Base-by-base conservation (phyloP, 2,888 invertebrate genomes). In the Polyommatus icarus region DNA sequence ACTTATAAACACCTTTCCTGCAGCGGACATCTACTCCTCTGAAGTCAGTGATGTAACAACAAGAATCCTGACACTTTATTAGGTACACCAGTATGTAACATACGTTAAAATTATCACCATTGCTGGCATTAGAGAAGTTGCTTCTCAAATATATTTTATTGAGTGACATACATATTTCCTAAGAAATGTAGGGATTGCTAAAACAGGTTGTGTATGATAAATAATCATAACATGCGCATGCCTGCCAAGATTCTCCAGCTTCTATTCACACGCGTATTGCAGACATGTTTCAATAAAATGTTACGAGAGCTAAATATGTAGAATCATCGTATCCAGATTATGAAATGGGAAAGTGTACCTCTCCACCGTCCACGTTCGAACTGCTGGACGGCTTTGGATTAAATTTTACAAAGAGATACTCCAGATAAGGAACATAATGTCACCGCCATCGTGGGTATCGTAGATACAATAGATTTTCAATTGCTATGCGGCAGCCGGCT, bases 151-250 rank as follows among this genome's bases (percentile, higher is more conserved):
- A 77, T 72, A n/a, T n/a, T n/a, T 72, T 24, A 77, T 57, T 71
- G 71, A 77, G 50, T 77, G 78, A 78, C 54, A 67, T 57, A 57
- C 76, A 76, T 75, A 78, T 78, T 78, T 76, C 75, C 76, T 78
- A 54, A 71, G 78, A 76, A 77, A 78, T 76, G 76, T 77, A n/a
- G 76, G 77, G 76, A 76, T 76, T 71, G 72, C 77, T 77, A 77
- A 72, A 72, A 77, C 77, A 54, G 71, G 77, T 71, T 57, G 32
- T 57, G 15, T 50, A 72, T 72, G 54, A 77, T 77, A 77, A 77
- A 77, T 77, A 72, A 72, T 77, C 77, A 77, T 77, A 72, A 77
- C 75, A 75, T 76, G 67, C 20, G 72, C 78, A 76, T 76, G 32
- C 71, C 76, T 75, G 67, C 76, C 77, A 24, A 77, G 79, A 78